phyloP scores from a whole-genome alignment of 2,113 vertebrate species.

The Paradisaea rubra region DNA sequence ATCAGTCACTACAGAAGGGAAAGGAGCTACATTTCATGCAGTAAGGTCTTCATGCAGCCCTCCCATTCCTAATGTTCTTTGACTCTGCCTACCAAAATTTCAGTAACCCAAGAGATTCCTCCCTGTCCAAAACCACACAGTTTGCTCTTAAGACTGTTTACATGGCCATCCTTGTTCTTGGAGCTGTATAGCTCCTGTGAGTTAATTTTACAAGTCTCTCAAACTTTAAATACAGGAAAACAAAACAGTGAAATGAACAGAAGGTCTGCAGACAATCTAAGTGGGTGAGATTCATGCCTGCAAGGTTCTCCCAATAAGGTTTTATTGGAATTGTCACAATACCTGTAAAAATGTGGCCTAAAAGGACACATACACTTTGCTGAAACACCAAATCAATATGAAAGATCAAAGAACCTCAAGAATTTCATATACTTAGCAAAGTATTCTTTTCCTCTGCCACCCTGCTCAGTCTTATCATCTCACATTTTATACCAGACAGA shows the following conservation, averaged over 20 bases:
- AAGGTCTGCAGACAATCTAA: not conserved
- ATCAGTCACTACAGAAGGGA: not conserved
- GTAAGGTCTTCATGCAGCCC: not conserved
- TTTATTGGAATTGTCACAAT: not conserved
- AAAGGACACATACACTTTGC: not conserved
- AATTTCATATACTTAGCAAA: not conserved
- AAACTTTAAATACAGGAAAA: not conserved
- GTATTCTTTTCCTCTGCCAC: not conserved
- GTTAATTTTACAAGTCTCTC: not conserved
- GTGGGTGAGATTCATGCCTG: not conserved
- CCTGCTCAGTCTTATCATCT: not conserved
- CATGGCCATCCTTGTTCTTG: not conserved
- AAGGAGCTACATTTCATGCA: not conserved
- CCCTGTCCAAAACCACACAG: not conserved
- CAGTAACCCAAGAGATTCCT: not conserved
- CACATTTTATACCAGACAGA: not conserved
- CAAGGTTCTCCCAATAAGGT: not conserved
- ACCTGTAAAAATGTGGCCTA: not conserved
- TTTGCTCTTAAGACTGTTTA: not conserved
- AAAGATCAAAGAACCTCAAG: not conserved
- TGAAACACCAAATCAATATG: not conserved
- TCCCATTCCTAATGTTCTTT: not conserved
- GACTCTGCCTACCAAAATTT: not conserved
- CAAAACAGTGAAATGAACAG: not conserved
- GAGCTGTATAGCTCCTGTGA: not conserved